A percentile compares a stretch with the other conserved stretches of the same genome.
Evolutionary conservation across 2,888 invertebrate genomes (phyloP).

Genomic region (Bembecia ichneumoniformis): DNA sequence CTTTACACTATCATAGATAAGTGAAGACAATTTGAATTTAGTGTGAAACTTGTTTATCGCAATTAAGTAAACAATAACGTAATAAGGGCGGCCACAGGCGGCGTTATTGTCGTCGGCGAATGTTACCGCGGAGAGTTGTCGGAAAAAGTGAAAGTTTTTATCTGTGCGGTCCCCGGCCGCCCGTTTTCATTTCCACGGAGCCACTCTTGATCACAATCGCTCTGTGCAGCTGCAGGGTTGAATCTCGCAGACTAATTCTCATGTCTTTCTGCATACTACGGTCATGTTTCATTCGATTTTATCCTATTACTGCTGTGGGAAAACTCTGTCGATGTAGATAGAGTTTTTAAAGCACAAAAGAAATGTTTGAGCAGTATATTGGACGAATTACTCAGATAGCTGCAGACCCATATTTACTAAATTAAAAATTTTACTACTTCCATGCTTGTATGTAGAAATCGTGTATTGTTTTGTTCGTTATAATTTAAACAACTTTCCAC

Average conservation of each 20-base stretch:
- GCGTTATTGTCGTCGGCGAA: conserved; percentile 47
- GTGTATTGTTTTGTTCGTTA: too few relatives aligned
- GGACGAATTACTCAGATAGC: too few relatives aligned
- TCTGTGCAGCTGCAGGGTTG: conserved; percentile 30
- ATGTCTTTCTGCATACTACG: not conserved
- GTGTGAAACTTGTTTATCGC: conserved; percentile 43
- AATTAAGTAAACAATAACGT: conserved; percentile 53
- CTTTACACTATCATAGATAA: conserved; percentile 10
- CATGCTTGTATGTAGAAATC: too few relatives aligned
- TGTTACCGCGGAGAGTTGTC: conserved; percentile 53
- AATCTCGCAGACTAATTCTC: conserved; percentile 8
- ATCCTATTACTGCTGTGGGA: too few relatives aligned
- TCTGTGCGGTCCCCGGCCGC: conserved; percentile 53
- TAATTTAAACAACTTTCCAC: too few relatives aligned
- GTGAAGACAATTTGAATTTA: conserved; percentile 21
- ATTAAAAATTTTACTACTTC: too few relatives aligned
- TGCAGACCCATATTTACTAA: too few relatives aligned
- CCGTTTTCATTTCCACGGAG: conserved; percentile 59
- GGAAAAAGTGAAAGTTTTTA: conserved; percentile 69
- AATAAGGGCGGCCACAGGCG: conserved; percentile 50
- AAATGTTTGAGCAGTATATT: too few relatives aligned
- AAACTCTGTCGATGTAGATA: too few relatives aligned
- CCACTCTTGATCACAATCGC: conserved; percentile 57
- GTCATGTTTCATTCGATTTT: not conserved
- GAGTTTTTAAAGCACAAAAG: too few relatives aligned